Percentiles rank a stretch among this genome's conserved stretches.
Evolutionary conservation across 2,113 vertebrate species (phyloP).

Genomic region (Mesitornis unicolor): DNA sequence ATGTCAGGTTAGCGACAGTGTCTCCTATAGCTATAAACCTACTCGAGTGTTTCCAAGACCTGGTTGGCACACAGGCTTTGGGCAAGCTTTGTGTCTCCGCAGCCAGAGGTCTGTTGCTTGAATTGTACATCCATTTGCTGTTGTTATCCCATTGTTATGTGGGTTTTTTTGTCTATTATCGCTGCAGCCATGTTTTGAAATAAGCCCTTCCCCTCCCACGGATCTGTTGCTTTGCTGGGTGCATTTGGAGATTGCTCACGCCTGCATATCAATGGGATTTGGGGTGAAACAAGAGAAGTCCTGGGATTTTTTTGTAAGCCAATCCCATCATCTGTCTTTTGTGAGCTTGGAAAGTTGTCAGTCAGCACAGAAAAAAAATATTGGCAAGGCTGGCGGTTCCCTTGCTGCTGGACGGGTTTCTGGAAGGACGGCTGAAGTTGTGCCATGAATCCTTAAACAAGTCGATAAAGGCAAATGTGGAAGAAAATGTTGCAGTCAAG

Average conservation of each 20-base stretch:
- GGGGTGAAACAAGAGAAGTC: neutral
- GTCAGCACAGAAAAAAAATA: neutral
- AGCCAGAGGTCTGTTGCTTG: neutral
- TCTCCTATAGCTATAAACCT: neutral
- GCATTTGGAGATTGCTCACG: neutral
- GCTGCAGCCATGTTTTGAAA: neutral
- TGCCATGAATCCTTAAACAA: neutral
- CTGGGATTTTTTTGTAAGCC: neutral
- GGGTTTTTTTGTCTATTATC: neutral
- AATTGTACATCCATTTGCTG: neutral
- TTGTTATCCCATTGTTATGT: neutral
- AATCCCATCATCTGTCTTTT: neutral
- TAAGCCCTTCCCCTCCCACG: neutral
- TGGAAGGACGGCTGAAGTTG: neutral
- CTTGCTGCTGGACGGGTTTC: neutral
- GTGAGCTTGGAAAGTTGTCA: constrained; percentile 18
- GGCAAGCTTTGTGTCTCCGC: neutral
- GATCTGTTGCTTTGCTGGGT: neutral
- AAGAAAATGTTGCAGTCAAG: neutral
- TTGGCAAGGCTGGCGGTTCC: neutral
- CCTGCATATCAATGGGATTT: neutral
- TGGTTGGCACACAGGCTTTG: neutral
- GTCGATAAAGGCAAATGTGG: neutral
- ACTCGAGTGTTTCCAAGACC: neutral
- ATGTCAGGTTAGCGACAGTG: neutral